Evolutionary conservation across 2,888 invertebrate species (phyloP), one percentile per base, ranked within the genome.

Genomic region (Deilephila elpenor): DNA sequence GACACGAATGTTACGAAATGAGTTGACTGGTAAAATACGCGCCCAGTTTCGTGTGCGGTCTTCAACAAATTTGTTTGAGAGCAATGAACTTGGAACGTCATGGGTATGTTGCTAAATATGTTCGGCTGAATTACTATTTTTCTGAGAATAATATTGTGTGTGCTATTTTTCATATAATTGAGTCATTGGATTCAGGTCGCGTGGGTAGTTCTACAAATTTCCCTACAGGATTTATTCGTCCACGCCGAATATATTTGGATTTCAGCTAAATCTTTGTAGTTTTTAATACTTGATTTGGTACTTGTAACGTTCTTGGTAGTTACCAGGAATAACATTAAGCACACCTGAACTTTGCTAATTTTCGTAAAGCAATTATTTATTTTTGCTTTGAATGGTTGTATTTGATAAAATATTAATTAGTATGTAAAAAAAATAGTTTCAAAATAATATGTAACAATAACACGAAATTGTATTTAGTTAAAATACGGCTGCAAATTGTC

Each of bases 1-100:
- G 92, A 92, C 92, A 90, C 86, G 86, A 88, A 90, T 91, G 89
- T 88, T 86, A 82, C 86, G 79, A 82, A 89, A 90, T 83, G 88
- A 86, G 86, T 78, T 14, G 67, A 67, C 72, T 74, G 79, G 81
- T 83, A 84, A 83, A 84, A 86, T 87, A 85, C 83, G 80, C 77
- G 82, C 80, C 76, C 80, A 80, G 83, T 86, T 82, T 82, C 79
- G 76, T 79, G 79, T 79, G 77, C 74, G 77, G 78, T 80, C 80
- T 80, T 80, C 78, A 74, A 80, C 79, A 83, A 82, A 83, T 83
- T 83, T 77, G 78, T 77, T 80, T 74, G 73, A 67, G 79, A 77
- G 78, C 76, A 77, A 83, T 77, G 80, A 83, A 83, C 82, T 83
- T 74, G 74, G 75, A 73, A 77, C 76, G 76, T 75, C 75, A 73